Base-by-base conservation (phyloP, 2,113 vertebrate genomes). In the Lagenorhynchus albirostris region DNA sequence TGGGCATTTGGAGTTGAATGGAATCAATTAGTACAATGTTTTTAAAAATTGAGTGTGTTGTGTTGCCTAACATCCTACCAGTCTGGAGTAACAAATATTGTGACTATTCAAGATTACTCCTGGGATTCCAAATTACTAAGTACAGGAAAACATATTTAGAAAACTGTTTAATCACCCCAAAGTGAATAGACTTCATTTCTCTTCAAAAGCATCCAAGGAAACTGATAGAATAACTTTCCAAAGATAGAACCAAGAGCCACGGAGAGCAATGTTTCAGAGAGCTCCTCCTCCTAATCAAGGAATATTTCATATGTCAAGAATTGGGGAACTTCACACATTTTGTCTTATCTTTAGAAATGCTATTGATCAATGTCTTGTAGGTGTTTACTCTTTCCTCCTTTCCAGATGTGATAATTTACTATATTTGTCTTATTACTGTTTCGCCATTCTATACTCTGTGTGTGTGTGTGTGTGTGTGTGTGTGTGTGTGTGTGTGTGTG, bases 391-490 rank as follows among this genome's bases (percentile, higher is more conserved):
- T 62, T 81, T 83, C 12, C 6, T 44, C 18, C 53, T 38, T 71
- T 65, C 44, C 33, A 83, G 23, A 15, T n/a, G 11, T 18, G 9
- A 89, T 29, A 23, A 18, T 17, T 65, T 79, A 15, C 38, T 87
- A 15, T 47, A 55, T 3, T 11, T 50, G 10, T 84, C 25, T 83
- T 79, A 18, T 1, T 74, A 25, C 12, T 71, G 1, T 55, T 44
- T 4, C 2, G 2, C 2, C 8, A 33, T 36, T 86, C 3, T 36
- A 0, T 77, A 11, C 3, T 10, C 0, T 86, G 0, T 33, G 0
- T 55, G 11, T 55, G 6, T 29, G 1, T 11, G 2, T 63, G 8
- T 55, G 6, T 29, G 1, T 11, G 2, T 63, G 8, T 26, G 33
- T 2, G 6, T 63, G 13, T 67, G n/a, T 8, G 12, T 60, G 50